A percentile compares a stretch with the other conserved stretches of the same genome.
Evolutionary conservation across 2,888 invertebrate species (phyloP).

Genomic region (Drepanosiphum platanoidis): DNA sequence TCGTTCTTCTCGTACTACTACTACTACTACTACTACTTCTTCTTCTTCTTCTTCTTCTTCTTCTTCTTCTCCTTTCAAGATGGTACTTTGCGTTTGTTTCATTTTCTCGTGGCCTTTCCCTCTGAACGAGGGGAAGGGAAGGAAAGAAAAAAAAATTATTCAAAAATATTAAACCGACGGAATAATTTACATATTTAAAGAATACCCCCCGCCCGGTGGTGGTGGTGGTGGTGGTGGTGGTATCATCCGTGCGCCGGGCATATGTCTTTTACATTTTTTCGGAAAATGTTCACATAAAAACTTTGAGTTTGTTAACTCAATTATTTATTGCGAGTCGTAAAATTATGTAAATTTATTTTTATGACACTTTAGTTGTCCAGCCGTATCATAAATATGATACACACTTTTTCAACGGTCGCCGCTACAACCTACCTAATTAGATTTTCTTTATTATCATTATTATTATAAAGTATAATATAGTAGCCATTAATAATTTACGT

Average conservation of each 20-base stretch:
- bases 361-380: slow-evolving; percentile 25
- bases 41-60: too few species aligned
- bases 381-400: not conserved
- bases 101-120: slow-evolving; percentile 12
- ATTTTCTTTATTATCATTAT: slow-evolving; percentile 11
- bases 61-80: too few species aligned
- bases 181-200: slow-evolving; percentile 25
- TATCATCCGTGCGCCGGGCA: not conserved
- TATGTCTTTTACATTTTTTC: slow-evolving; percentile 25
- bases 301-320: slow-evolving; percentile 17
- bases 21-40: too few species aligned
- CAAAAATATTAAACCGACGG: not conserved
- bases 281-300: slow-evolving; percentile 14
- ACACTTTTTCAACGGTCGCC: not conserved
- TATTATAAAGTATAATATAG: slow-evolving; percentile 10
- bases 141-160: not conserved
- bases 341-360: slow-evolving; percentile 42
- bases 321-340: slow-evolving; percentile 28
- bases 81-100: slow-evolving; percentile 40
- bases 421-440: slow-evolving; percentile 24
- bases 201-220: too few species aligned
- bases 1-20: too few species aligned
- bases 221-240: too few species aligned
- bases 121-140: too few species aligned
- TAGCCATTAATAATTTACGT: not conserved